phyloP scores from a whole-genome alignment of 2,797 vertebrate genomes.

The Gadopsis marmoratus region DNA sequence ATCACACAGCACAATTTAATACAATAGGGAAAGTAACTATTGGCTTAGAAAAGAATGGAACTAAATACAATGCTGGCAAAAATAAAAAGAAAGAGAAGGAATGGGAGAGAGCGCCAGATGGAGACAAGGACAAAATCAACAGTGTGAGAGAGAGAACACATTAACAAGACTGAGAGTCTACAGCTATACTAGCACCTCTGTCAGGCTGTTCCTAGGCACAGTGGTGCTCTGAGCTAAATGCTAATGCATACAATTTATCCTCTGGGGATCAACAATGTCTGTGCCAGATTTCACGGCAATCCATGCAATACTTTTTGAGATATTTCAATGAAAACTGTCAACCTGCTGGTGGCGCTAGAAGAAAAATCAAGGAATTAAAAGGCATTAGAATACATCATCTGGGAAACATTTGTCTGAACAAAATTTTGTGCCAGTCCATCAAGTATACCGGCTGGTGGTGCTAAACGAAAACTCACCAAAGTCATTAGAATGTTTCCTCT shows the following conservation, averaged over 20 bases:
- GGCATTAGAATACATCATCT: not conserved
- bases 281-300: not conserved
- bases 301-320: not conserved
- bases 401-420: too few species aligned
- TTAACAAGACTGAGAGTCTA: not conserved
- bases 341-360: too few species aligned
- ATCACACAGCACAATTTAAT: not conserved
- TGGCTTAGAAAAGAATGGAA: not conserved
- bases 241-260: not conserved
- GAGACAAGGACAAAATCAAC: not conserved
- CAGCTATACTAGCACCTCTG: not conserved
- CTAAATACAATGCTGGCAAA: not conserved
- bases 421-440: too few species aligned
- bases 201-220: too few species aligned
- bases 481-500: not conserved
- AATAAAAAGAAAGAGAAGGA: not conserved
- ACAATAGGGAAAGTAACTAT: not conserved
- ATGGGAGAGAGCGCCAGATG: not conserved
- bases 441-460: not conserved
- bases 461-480: not conserved
- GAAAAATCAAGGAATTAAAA: not conserved
- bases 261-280: not conserved
- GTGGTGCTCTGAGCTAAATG: too few species aligned
- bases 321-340: too few species aligned
- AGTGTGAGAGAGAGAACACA: not conserved